Conservation (phyloP, 1,140 invertebrate genomes). For the Drosophila equinoxialis region DNA sequence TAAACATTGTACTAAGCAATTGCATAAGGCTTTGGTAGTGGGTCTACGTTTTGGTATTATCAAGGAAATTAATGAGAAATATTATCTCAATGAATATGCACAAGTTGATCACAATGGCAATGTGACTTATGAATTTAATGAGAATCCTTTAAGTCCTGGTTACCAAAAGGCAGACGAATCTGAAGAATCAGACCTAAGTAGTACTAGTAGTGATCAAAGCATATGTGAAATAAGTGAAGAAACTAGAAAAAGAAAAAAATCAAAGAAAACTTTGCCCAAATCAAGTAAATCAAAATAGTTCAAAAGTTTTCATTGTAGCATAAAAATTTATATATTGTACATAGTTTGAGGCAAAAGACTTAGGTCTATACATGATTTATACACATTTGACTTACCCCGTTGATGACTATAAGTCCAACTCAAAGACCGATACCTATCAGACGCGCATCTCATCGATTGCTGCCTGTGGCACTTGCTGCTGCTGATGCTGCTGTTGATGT, state of each 20-base stretch:
- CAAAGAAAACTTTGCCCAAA: too few relatives aligned
- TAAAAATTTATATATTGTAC: background rate
- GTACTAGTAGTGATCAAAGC: background rate
- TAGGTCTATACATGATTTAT: too few relatives aligned
- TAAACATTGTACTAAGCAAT: conserved; percentile 28
- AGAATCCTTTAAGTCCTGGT: background rate
- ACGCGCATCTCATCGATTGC: conserved; percentile 93
- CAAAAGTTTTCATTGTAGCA: too few relatives aligned
- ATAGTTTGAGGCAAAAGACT: background rate
- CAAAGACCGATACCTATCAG: conserved; percentile 87
- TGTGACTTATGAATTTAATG: conserved; percentile 26
- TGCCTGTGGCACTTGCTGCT: conserved; percentile 88
- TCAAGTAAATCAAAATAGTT: background rate
- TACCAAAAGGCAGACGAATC: background rate
- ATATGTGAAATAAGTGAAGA: background rate
- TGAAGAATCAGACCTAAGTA: background rate
- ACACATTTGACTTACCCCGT: conserved; percentile 59
- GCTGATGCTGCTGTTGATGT: conserved; percentile 84
- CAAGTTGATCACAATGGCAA: conserved; percentile 13
- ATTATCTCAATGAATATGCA: conserved; percentile 56
- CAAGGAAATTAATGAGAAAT: conserved; percentile 37
- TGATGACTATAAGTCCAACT: conserved; percentile 83
- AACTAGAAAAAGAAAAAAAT: background rate
- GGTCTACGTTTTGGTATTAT: conserved; percentile 50
- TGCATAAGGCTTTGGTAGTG: conserved; percentile 33